phyloP scores from a whole-genome alignment of 2,888 invertebrate genomes.

The Drosophila algonquin region DNA sequence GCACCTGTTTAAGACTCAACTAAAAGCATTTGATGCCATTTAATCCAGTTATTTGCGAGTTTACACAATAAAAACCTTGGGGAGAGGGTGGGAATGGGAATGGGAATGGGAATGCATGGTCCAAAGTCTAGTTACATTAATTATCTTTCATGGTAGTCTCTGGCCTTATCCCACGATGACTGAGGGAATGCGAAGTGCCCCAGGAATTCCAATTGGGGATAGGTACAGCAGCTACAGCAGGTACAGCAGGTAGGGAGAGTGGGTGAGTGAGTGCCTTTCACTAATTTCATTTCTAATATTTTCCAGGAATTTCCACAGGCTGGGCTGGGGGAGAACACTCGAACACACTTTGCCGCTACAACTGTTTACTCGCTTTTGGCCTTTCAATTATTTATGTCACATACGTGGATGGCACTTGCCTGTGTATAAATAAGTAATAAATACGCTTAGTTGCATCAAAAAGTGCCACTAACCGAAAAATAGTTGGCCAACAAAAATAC shows the following conservation, averaged over 20 bases:
- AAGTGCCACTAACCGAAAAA: constrained; percentile 77
- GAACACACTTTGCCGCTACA: constrained; percentile 44
- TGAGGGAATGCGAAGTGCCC: constrained; percentile 38
- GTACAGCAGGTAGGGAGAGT: too few species aligned
- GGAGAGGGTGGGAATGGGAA: constrained; percentile 32
- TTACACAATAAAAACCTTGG: constrained; percentile 76
- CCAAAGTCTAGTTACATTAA: constrained; percentile 75
- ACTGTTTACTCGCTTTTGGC: constrained; percentile 42
- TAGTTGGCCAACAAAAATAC: constrained; percentile 57
- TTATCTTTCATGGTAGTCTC: constrained; percentile 53
- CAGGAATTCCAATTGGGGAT: constrained; percentile 1
- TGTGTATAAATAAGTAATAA: constrained; percentile 76
- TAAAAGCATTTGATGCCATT: constrained; percentile 77
- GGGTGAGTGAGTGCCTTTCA: not conserved
- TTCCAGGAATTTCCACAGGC: constrained; percentile 16
- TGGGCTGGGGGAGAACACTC: constrained; percentile 23
- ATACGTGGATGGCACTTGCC: constrained; percentile 60
- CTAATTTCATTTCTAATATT: constrained; percentile 34
- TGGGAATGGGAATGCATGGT: constrained; percentile 29
- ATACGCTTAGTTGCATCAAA: constrained; percentile 78
- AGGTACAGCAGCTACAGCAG: not conserved
- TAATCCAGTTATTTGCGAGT: constrained; percentile 79
- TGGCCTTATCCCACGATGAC: constrained; percentile 26
- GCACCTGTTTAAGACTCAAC: constrained; percentile 74
- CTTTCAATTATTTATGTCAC: constrained; percentile 43